Evolutionary conservation across 2,797 vertebrate species (phyloP).

Genomic region (Tapirus indicus): DNA sequence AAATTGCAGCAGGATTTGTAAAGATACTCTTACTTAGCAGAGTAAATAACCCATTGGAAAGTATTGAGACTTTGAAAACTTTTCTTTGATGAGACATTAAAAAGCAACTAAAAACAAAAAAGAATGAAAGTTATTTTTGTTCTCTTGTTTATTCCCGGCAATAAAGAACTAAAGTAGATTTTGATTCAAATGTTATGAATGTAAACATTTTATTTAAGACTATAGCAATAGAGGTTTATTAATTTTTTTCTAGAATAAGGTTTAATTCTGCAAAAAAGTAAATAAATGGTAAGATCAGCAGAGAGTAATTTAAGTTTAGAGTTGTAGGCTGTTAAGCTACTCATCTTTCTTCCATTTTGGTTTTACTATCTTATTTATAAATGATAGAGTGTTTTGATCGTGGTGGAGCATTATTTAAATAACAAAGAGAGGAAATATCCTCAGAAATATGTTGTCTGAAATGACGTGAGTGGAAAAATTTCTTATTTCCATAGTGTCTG

Average conservation of each 20-base stretch:
- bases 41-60: conserved; percentile 16
- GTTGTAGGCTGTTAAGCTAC: neutral
- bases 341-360: neutral
- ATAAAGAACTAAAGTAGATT: neutral
- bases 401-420: neutral
- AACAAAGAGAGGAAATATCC: neutral
- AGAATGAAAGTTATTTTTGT: neutral
- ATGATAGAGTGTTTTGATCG: neutral
- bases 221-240: neutral
- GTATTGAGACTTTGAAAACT: neutral
- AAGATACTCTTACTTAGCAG: neutral
- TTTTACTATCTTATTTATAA: neutral
- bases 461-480: neutral
- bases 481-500: neutral
- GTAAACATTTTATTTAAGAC: neutral
- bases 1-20: neutral
- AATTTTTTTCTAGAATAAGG: neutral
- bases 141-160: neutral
- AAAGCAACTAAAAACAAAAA: neutral
- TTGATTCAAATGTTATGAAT: neutral
- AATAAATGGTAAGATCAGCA: neutral
- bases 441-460: neutral
- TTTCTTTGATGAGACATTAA: neutral
- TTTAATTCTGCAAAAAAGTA: neutral
- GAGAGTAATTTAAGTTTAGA: neutral